Base-by-base conservation (phyloP, 2,888 invertebrate genomes). In the Patella ulyssiponensis region DNA sequence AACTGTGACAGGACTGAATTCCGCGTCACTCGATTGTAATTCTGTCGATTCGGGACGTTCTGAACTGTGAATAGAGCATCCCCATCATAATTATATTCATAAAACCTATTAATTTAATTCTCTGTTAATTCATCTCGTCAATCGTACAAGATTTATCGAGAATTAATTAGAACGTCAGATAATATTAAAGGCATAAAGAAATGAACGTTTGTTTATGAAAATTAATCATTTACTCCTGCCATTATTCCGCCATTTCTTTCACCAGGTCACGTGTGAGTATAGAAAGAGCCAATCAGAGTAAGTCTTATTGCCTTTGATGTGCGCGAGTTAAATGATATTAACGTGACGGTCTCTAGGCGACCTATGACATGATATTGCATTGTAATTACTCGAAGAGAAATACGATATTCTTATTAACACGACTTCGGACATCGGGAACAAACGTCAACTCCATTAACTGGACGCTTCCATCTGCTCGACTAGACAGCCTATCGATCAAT, bases 351-450 rank as follows among this genome's bases (percentile, higher is more conserved):
- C 44, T 44, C 44, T 7, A 44, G 44, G 20, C 23, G 11, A 23
- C 23, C 20, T 64, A 64, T 64, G 64, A 64, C 64, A 64, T 64
- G 64, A 64, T 20, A 23, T 64, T 64, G 23, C 64, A 64, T 64
- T 20, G 20, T 64, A 64, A 64, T 64, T 64, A 64, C 23, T 23
- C 23, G 20, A 11, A 14, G 64, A 23, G 64, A 64, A 64, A 64
- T 23, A 20, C 64, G 23, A 64, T 64, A 64, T 0, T 20, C 64
- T 64, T 64, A 64, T 64, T 23, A 64, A 64, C 64, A 20, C 64
- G 64, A 23, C 23, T 64, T 64, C 23, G 23, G 64, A 64, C 64
- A 64, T 64, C 20, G 23, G 64, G 64, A 23, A 64, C 64, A 64
- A 64, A 64, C 64, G 64, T 23, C 23, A 23, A 64, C 9, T 44